phyloP scores from a whole-genome alignment of 2,113 vertebrate genomes.

The Scortum barcoo region DNA sequence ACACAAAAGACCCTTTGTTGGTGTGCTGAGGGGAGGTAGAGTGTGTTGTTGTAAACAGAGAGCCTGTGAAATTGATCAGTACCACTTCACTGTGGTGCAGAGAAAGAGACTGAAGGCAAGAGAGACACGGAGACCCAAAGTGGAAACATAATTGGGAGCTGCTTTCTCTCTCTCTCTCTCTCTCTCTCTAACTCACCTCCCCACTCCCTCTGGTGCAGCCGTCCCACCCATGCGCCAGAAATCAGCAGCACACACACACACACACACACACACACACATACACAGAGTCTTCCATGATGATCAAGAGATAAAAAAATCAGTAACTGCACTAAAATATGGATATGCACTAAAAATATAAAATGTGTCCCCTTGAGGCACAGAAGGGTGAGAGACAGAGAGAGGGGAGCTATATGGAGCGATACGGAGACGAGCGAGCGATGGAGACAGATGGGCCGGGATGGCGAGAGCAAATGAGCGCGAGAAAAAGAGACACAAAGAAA shows the following conservation, averaged over 20 bases:
- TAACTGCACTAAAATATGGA: constrained; percentile 76
- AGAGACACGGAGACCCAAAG: constrained; percentile 60
- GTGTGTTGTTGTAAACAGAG: constrained; percentile 66
- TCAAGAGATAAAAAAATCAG: constrained; percentile 76
- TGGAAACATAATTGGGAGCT: constrained; percentile 71
- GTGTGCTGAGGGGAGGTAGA: constrained; percentile 48
- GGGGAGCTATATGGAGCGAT: constrained; percentile 43
- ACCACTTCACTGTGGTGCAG: constrained; percentile 61
- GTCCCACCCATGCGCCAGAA: constrained; percentile 63
- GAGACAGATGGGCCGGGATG: constrained; percentile 67
- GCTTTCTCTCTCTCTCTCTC: constrained; percentile 32
- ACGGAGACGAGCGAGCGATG: constrained; percentile 33
- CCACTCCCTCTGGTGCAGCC: constrained; percentile 36
- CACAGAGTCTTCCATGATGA: constrained; percentile 65
- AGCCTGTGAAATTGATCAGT: constrained; percentile 72
- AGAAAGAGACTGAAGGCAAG: constrained; percentile 51
- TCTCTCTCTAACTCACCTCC: constrained; percentile 18
- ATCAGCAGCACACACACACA: constrained; percentile 31
- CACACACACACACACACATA: not conserved
- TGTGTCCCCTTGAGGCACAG: constrained; percentile 58
- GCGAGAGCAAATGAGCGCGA: constrained; percentile 53
- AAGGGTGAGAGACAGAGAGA: constrained; percentile 52
- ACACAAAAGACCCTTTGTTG: constrained; percentile 49
- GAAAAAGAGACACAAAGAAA: constrained; percentile 25
- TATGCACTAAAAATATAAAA: constrained; percentile 77